Conservation (phyloP, 2,113 vertebrate species). For the Gallinago undulata region DNA sequence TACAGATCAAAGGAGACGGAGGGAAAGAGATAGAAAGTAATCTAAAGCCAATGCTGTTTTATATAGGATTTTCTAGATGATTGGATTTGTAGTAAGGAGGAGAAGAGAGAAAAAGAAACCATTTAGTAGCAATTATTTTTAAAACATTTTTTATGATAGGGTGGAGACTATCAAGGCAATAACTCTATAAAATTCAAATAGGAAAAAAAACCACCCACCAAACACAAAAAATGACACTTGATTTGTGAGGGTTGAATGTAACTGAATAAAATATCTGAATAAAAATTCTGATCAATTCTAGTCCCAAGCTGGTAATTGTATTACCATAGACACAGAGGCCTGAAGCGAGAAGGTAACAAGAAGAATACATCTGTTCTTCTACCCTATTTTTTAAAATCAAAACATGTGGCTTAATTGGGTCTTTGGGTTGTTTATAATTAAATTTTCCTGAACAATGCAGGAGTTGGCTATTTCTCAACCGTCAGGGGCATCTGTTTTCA, state of each 20-base stretch:
- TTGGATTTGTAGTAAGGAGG: not conserved
- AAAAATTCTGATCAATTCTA: not conserved
- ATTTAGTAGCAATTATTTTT: not conserved
- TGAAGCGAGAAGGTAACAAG: slow-evolving; percentile 1
- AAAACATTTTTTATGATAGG: not conserved
- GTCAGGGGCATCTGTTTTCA: slow-evolving; percentile 42
- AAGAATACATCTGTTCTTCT: not conserved
- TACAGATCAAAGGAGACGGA: not conserved
- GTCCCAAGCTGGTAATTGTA: not conserved
- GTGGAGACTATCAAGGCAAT: not conserved
- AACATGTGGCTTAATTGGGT: not conserved
- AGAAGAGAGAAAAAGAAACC: not conserved
- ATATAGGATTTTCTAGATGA: not conserved
- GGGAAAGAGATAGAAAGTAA: not conserved
- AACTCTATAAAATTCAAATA: not conserved
- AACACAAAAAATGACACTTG: not conserved
- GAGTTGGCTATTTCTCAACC: slow-evolving; percentile 15
- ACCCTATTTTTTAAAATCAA: not conserved
- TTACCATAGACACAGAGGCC: not conserved
- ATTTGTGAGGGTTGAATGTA: not conserved
- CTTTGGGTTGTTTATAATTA: slow-evolving; percentile 13
- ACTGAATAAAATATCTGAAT: not conserved
- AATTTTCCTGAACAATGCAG: slow-evolving; percentile 1
- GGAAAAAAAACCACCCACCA: not conserved
- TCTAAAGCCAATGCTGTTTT: not conserved